A percentile compares a stretch with the other conserved stretches of the same genome.
Evolutionary conservation across 2,888 invertebrate genomes (phyloP).

Genomic region (Caenorhabditis parvicauda): DNA sequence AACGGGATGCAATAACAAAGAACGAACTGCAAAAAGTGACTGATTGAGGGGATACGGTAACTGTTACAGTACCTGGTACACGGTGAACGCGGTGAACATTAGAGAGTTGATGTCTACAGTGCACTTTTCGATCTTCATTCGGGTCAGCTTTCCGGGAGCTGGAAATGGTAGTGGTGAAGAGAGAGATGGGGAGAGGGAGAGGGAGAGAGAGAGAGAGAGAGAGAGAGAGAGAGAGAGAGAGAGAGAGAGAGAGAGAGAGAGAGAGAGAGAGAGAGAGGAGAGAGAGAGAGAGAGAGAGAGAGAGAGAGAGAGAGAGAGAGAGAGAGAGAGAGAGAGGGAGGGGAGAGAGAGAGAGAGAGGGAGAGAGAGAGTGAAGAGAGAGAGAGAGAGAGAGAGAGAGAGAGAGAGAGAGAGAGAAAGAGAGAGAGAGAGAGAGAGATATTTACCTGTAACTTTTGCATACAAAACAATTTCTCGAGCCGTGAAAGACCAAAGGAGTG

Average conservation of each 20-base stretch:
- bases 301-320: not conserved
- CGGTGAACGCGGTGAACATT: slow-evolving; percentile 47
- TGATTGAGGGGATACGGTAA: not conserved
- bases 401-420: not conserved
- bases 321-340: not conserved
- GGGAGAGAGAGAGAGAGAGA: not conserved
- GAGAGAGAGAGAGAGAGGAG: not conserved
- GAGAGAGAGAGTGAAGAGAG: not conserved
- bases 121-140: slow-evolving; percentile 61
- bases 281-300: not conserved
- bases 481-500: slow-evolving; percentile 56
- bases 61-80: slow-evolving; percentile 25
- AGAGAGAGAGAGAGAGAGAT: not conserved
- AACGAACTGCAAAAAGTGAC: slow-evolving; percentile 43
- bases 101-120: slow-evolving; percentile 51
- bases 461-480: slow-evolving; percentile 59
- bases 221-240: too few relatives aligned
- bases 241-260: not conserved
- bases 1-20: slow-evolving; percentile 57
- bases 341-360: not conserved
- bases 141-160: slow-evolving; percentile 47
- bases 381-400: slow-evolving; percentile 2
- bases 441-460: slow-evolving; percentile 47
- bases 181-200: not conserved
- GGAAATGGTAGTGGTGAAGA: slow-evolving; percentile 6